Base-by-base conservation (phyloP, 1,140 invertebrate genomes). In the Rhagoletis pomonella region DNA sequence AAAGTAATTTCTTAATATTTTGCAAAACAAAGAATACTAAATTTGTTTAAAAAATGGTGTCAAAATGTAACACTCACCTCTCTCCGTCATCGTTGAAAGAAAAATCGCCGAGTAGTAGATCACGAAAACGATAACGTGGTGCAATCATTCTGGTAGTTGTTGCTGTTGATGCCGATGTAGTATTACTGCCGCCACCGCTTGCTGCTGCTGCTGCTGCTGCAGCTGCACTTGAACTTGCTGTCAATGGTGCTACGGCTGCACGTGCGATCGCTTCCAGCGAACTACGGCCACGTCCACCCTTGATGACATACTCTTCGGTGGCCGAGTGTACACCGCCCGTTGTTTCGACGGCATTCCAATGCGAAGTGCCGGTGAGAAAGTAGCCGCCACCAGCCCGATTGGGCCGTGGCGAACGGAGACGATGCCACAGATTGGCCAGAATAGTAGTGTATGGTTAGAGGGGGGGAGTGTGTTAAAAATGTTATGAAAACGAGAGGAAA, bases 51-150 rank as follows among this genome's bases (percentile, higher is more conserved):
- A 4, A n/a, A 64, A 64, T 19, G 60, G 62, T 64, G 29, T 1
- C n/a, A 5, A 0, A 64, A 64, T 64, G 62, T 64, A 1, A 4
- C 10, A 89, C 94, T 95, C 91, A 96, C 96, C 96, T 95, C 94
- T 96, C 95, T 4, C 96, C 96, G 89, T 97, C 96, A 90, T 97
- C 96, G 90, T 96, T 96, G 93, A 96, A 96, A 42, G 95, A 96
- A 90, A 96, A 96, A 93, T 97, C 96, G 64, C 96, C 96, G 88
- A 96, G 94, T 88, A 97, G 95, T 88, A 97, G 94, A 93, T 97
- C 96, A 86, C 96, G 94, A 89, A 97, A 95, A 47, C 96, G 95
- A 93, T 97, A 97, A 88, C 96, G 89, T 88, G 93, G 92, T 84
- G 92, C 90, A 89, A 91, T 90, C 89, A 92, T 91, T 90, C 89